phyloP scores from a whole-genome alignment of 2,113 vertebrate genomes.

The Mastomys natalensis region DNA sequence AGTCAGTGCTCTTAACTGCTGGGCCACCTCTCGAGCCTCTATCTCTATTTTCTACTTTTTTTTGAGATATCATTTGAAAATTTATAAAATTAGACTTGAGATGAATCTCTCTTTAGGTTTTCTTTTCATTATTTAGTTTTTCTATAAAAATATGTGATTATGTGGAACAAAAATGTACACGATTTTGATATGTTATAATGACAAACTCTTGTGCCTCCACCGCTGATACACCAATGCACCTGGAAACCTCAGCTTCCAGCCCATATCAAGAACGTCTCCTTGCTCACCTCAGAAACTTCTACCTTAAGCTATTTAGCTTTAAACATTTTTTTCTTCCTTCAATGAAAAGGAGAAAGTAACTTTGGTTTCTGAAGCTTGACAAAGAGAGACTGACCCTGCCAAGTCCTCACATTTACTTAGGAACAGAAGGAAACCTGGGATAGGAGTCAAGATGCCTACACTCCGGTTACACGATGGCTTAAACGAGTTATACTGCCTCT shows the following conservation, averaged over 20 bases:
- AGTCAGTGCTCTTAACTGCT: neutral
- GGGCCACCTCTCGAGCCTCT: neutral
- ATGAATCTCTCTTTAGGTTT: neutral
- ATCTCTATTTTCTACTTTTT: neutral
- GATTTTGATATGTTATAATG: neutral
- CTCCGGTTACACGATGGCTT: neutral
- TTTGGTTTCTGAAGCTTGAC: neutral
- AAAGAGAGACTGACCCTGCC: neutral
- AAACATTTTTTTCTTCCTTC: neutral
- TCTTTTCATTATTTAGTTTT: neutral
- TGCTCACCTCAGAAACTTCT: neutral
- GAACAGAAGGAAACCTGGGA: neutral
- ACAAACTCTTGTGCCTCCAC: neutral
- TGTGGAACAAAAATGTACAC: neutral
- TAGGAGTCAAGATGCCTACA: neutral
- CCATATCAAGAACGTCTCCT: neutral
- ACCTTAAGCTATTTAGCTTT: constrained; percentile 26
- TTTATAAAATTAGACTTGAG: neutral
- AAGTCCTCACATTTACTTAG: neutral
- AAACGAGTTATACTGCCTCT: neutral
- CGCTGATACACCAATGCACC: neutral
- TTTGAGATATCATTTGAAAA: constrained; percentile 12
- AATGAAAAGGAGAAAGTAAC: constrained; percentile 22
- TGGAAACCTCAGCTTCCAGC: neutral
- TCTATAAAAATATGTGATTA: constrained; percentile 1